Conservation (phyloP, 2,888 invertebrate species). For the Hypselothyrea guttata region DNA sequence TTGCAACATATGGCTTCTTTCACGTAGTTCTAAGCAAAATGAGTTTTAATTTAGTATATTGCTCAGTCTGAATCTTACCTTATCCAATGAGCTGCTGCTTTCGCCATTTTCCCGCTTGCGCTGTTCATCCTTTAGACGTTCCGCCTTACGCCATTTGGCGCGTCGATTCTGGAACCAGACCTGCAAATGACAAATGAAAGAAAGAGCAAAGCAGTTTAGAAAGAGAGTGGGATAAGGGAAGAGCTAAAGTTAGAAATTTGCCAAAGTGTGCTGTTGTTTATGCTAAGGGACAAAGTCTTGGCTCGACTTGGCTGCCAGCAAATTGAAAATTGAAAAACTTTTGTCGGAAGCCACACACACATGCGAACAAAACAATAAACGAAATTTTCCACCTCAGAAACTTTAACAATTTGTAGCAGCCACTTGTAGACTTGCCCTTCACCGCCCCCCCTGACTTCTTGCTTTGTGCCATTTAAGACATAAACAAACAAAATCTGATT, state of each 20-base stretch:
- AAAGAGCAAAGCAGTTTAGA: conserved; percentile 6
- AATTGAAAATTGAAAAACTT: conserved; percentile 79
- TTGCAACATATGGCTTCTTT: too few species aligned
- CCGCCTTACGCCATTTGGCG: conserved; percentile 96
- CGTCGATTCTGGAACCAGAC: conserved; percentile 97
- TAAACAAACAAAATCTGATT: conserved; percentile 75
- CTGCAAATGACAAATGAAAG: conserved; percentile 82
- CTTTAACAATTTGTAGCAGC: conserved; percentile 75
- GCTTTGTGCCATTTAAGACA: conserved; percentile 49
- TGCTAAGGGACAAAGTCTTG: conserved; percentile 45
- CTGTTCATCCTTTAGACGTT: conserved; percentile 95
- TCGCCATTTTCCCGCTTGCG: conserved; percentile 90
- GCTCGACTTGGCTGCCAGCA: conserved; percentile 55
- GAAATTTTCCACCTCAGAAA: conserved; percentile 80
- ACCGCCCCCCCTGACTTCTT: not conserved
- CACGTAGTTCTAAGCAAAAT: too few species aligned
- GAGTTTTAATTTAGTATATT: too few species aligned
- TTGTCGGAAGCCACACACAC: conserved; percentile 10
- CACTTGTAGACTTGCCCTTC: not conserved
- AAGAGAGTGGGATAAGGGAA: not conserved
- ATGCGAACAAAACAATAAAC: conserved; percentile 60
- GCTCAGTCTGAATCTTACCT: conserved; percentile 77
- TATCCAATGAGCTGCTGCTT: conserved; percentile 85
- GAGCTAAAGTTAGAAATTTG: conserved; percentile 59
- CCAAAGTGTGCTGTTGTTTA: conserved; percentile 55